These are phyloP conservation scores for Mamestra brassicae DNA, from an alignment of 2,888 invertebrate species.

Conservation along the genomic window DNA sequence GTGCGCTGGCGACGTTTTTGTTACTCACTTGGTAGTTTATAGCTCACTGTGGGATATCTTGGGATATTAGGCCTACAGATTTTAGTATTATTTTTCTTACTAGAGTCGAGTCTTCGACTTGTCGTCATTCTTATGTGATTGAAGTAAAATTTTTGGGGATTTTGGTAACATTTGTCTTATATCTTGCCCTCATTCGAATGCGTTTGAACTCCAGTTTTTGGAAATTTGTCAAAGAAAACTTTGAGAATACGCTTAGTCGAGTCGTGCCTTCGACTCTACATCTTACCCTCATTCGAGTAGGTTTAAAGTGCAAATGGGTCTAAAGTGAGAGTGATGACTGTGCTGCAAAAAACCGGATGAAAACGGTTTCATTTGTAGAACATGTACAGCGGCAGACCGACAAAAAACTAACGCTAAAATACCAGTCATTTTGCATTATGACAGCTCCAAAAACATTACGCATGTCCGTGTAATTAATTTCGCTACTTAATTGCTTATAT, in stretches of 20 bases:
- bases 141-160: too few relatives aligned
- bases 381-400: constrained; percentile 7
- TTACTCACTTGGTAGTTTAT: constrained; percentile 18
- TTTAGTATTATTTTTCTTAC: background rate
- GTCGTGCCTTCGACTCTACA: background rate
- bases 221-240: background rate
- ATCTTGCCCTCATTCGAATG: too few relatives aligned
- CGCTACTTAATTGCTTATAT: constrained; percentile 15
- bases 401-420: constrained; percentile 27
- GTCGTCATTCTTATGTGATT: too few relatives aligned
- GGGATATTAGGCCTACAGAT: background rate
- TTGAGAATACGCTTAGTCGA: background rate
- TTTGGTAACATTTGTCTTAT: too few relatives aligned
- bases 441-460: constrained; percentile 26
- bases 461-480: constrained; percentile 41
- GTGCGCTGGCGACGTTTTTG: constrained; percentile 45
- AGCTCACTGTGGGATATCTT: constrained; percentile 9
- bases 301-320: constrained; percentile 4
- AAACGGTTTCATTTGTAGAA: constrained; percentile 25
- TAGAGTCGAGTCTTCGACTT: too few relatives aligned
- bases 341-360: constrained; percentile 32
- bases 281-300: background rate
- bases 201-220: too few relatives aligned
- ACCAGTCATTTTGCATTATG: constrained; percentile 13
- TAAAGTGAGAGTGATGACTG: constrained; percentile 39